phyloP scores from a whole-genome alignment of 2,888 invertebrate species.

The Eulithis testata region DNA sequence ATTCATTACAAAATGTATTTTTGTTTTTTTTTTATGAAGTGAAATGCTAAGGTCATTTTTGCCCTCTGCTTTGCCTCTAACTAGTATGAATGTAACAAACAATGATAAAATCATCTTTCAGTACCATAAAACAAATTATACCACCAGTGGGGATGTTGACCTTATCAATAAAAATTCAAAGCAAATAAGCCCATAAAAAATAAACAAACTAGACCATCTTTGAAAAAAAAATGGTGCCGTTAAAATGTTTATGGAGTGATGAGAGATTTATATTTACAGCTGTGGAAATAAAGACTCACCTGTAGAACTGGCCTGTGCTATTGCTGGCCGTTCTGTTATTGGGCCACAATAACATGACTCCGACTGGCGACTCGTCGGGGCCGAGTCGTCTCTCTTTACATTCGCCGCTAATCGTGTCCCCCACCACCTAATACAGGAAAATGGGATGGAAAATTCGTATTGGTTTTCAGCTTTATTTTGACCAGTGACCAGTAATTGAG shows the following conservation, averaged over 20 bases:
- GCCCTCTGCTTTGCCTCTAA: not conserved
- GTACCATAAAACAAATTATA: not conserved
- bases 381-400: conserved; percentile 96
- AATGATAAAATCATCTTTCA: not conserved
- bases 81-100: not conserved
- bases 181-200: conserved; percentile 22
- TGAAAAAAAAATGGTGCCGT: conserved; percentile 1
- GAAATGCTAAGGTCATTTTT: conserved; percentile 19
- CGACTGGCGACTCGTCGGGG: conserved; percentile 91
- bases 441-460: conserved; percentile 20
- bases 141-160: not conserved
- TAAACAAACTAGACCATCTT: conserved; percentile 25
- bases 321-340: conserved; percentile 76
- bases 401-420: conserved; percentile 94
- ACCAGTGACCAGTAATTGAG: conserved; percentile 7
- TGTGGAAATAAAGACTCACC: conserved; percentile 52
- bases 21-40: not conserved
- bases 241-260: conserved; percentile 18
- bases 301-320: conserved; percentile 79
- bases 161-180: conserved; percentile 9
- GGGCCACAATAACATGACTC: conserved; percentile 93
- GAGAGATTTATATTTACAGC: conserved; percentile 20
- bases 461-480: conserved; percentile 23
- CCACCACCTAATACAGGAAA: conserved; percentile 86
- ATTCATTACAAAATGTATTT: conserved; percentile 3